phyloP scores from a whole-genome alignment of 2,113 vertebrate species.

The Sinocyclocheilus anophthalmus region DNA sequence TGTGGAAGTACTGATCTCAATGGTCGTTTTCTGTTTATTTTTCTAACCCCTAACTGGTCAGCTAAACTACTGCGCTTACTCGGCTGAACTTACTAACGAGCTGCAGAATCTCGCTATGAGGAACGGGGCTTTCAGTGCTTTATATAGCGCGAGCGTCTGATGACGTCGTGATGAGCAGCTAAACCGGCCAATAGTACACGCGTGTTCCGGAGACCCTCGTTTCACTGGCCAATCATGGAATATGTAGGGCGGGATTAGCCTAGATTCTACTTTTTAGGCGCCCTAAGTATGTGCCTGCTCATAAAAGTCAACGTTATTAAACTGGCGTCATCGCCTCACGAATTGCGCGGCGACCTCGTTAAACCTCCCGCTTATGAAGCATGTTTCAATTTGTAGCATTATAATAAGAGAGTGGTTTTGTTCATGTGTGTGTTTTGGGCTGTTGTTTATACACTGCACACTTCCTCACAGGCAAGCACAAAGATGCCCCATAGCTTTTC shows the following conservation, averaged over 20 bases:
- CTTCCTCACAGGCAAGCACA: slow-evolving; percentile 41
- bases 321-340: neutral
- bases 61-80: neutral
- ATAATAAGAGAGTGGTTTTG: neutral
- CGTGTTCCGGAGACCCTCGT: no score
- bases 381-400: neutral
- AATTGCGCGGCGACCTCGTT: neutral
- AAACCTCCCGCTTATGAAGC: neutral
- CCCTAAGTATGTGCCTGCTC: slow-evolving; percentile 20
- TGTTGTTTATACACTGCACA: neutral
- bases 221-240: slow-evolving; percentile 4
- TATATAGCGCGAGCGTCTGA: slow-evolving; percentile 50
- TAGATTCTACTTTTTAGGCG: slow-evolving; percentile 27
- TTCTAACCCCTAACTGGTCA: slow-evolving; percentile 26
- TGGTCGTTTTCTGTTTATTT: neutral
- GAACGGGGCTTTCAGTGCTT: slow-evolving; percentile 37
- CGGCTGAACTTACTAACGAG: slow-evolving; percentile 47
- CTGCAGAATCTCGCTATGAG: slow-evolving; percentile 55
- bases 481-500: neutral
- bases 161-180: slow-evolving; percentile 35
- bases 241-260: slow-evolving; percentile 30
- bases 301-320: slow-evolving; percentile 12
- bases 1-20: slow-evolving; percentile 40
- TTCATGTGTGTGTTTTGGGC: neutral
- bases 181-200: neutral